Evolutionary conservation across 2,113 vertebrate species (phyloP).

Genomic region (Pseudolaguvia tuberculata): DNA sequence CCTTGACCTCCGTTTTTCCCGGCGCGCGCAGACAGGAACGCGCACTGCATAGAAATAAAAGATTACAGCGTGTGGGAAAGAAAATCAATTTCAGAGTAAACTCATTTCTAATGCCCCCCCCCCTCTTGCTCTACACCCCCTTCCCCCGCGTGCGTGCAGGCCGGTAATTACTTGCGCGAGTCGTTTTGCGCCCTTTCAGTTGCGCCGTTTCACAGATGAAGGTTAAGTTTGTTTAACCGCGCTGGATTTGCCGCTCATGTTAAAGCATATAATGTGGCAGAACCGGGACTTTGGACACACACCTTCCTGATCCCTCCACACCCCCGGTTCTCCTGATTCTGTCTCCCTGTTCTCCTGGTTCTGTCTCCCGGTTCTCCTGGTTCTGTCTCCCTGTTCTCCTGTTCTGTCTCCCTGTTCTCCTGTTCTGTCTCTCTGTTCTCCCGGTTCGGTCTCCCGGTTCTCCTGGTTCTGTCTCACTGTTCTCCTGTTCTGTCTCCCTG

Average conservation of each 20-base stretch:
- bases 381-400: too few relatives aligned
- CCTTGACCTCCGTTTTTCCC: slow-evolving; percentile 74
- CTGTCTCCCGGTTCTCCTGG: too few relatives aligned
- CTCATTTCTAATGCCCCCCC: slow-evolving; percentile 85
- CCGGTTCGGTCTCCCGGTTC: too few relatives aligned
- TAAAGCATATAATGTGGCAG: slow-evolving; percentile 90
- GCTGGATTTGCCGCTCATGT: slow-evolving; percentile 93
- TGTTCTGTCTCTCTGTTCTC: too few relatives aligned
- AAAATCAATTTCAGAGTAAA: slow-evolving; percentile 95
- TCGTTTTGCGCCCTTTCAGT: slow-evolving; percentile 81
- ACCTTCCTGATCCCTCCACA: slow-evolving; percentile 52
- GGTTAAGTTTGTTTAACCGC: slow-evolving; percentile 98
- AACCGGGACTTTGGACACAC: slow-evolving; percentile 67
- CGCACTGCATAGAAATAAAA: slow-evolving; percentile 92
- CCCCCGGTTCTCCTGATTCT: too few relatives aligned
- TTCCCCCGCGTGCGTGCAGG: slow-evolving; percentile 65
- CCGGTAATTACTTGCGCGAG: slow-evolving; percentile 88
- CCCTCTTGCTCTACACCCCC: slow-evolving; percentile 27
- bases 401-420: too few relatives aligned
- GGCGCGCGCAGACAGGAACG: slow-evolving; percentile 67
- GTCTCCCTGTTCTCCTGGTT: too few relatives aligned
- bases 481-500: too few relatives aligned
- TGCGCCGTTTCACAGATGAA: slow-evolving; percentile 92
- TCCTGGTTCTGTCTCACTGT: too few relatives aligned
- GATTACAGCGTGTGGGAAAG: slow-evolving; percentile 74